Evolutionary conservation across 2,113 vertebrate species (phyloP).

Genomic region (Rhabdornis inornatus): DNA sequence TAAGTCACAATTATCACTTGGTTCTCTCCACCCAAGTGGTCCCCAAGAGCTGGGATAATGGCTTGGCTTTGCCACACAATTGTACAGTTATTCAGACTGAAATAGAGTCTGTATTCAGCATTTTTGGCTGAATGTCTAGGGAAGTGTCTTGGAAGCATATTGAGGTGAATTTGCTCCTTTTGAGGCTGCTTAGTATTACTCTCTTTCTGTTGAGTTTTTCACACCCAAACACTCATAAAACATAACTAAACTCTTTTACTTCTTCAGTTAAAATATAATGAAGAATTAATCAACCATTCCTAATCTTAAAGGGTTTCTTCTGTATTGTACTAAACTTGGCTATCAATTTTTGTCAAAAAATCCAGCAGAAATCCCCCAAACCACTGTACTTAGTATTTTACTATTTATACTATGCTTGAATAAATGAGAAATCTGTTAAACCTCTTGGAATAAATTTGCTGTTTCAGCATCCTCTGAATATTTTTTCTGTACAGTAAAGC

Average conservation of each 20-base stretch:
- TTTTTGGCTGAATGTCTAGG: background rate
- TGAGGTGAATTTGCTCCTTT: background rate
- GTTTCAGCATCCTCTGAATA: background rate
- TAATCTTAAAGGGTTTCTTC: background rate
- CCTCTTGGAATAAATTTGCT: background rate
- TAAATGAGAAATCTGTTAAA: background rate
- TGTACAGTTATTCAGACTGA: background rate
- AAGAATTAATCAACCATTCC: background rate
- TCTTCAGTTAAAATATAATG: background rate
- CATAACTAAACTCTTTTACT: background rate
- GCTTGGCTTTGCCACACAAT: background rate
- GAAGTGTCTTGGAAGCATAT: background rate
- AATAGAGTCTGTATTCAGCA: background rate
- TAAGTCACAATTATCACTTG: background rate
- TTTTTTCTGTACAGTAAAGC: background rate
- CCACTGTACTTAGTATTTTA: background rate
- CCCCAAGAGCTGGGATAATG: background rate
- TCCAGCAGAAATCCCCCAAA: background rate
- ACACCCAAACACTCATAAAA: background rate
- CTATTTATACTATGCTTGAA: background rate
- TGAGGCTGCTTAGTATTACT: background rate
- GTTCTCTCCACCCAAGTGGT: background rate
- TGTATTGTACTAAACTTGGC: background rate
- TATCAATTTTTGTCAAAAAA: background rate
- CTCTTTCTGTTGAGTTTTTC: background rate